phyloP scores from a whole-genome alignment of 2,888 invertebrate genomes.

The Carabus problematicus region DNA sequence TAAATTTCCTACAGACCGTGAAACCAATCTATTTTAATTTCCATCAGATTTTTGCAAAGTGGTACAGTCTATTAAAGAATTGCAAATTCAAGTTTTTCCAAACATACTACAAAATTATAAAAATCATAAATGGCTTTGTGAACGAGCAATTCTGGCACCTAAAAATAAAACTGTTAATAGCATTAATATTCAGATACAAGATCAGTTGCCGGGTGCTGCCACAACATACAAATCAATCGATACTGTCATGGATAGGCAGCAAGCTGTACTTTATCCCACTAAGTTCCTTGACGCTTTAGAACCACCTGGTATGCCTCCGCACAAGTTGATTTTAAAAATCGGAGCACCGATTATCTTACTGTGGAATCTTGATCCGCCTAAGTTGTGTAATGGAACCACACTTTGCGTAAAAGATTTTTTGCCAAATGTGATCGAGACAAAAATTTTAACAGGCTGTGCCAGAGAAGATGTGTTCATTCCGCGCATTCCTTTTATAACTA shows the following conservation, averaged over 20 bases:
- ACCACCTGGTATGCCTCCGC: slow-evolving; percentile 45
- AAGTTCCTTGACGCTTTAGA: slow-evolving; percentile 23
- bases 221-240: slow-evolving; percentile 42
- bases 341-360: slow-evolving; percentile 47
- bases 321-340: slow-evolving; percentile 44
- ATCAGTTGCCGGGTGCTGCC: slow-evolving; percentile 20
- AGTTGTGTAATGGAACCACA: slow-evolving; percentile 48
- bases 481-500: slow-evolving; percentile 46
- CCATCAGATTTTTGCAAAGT: neutral
- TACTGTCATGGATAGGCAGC: too few relatives aligned
- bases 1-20: neutral
- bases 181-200: neutral
- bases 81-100: neutral
- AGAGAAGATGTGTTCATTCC: slow-evolving; percentile 47
- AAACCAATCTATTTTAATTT: neutral
- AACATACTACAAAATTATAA: neutral
- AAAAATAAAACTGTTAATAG: neutral
- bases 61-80: neutral
- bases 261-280: too few relatives aligned
- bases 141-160: neutral
- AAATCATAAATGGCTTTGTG: neutral
- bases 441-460: neutral
- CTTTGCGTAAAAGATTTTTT: slow-evolving; percentile 44
- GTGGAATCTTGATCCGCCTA: slow-evolving; percentile 47
- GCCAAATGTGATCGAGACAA: slow-evolving; percentile 43